Percentiles rank a stretch among this genome's conserved stretches.
Evolutionary conservation across 2,797 vertebrate genomes (phyloP).

Genomic region (Scolopax rusticola): DNA sequence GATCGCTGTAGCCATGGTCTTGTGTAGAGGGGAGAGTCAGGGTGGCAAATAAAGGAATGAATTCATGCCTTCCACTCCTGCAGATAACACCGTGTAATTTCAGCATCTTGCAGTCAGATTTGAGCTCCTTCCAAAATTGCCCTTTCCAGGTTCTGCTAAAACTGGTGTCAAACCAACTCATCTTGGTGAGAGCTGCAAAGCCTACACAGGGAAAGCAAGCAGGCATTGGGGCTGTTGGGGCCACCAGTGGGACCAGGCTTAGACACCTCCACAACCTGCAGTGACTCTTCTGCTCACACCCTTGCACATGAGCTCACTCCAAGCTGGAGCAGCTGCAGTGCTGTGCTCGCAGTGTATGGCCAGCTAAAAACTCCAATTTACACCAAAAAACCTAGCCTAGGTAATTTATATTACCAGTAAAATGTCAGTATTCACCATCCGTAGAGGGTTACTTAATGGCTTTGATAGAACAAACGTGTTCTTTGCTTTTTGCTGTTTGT

Average conservation of each 20-base stretch:
- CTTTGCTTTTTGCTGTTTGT: background rate
- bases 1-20: background rate
- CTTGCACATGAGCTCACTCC: background rate
- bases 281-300: background rate
- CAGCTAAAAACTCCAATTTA: background rate
- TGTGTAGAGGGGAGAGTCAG: background rate
- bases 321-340: background rate
- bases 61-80: background rate
- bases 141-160: background rate
- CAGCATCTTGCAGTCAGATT: background rate
- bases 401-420: background rate
- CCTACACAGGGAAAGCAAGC: background rate
- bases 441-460: background rate
- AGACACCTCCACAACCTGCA: accelerated
- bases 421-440: background rate
- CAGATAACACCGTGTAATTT: accelerated
- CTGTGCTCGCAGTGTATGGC: background rate
- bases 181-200: background rate
- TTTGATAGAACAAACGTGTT: background rate
- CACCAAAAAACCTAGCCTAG: background rate
- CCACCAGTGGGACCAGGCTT: too few species aligned
- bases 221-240: background rate
- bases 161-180: background rate
- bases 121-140: background rate
- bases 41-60: background rate